These are phyloP conservation scores for Laticauda laticaudata DNA, from an alignment of 2,113 vertebrate species.

Conservation along the genomic window DNA sequence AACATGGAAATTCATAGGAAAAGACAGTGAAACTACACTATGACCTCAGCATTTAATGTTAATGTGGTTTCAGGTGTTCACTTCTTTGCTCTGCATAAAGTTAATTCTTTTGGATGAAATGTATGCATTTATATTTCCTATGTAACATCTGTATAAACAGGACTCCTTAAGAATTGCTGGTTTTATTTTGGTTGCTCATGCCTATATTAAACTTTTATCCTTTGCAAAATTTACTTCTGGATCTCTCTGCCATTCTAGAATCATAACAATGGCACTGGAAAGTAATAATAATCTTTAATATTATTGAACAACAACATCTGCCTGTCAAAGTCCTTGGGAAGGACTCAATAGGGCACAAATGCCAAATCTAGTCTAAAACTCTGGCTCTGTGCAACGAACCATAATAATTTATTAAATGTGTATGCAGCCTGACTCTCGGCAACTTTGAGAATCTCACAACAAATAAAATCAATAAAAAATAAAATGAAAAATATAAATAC, in stretches of 20 bases:
- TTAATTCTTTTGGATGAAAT: conserved; percentile 42
- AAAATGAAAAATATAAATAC: neutral
- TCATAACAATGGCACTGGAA: neutral
- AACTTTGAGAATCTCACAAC: neutral
- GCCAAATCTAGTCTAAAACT: neutral
- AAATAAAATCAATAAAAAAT: neutral
- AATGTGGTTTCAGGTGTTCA: conserved; percentile 46
- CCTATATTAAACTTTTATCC: neutral
- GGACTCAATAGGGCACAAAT: neutral
- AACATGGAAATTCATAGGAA: conserved; percentile 14
- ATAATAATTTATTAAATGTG: neutral
- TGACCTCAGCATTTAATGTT: conserved; percentile 48
- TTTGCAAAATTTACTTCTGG: neutral
- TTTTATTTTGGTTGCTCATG: neutral
- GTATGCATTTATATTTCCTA: neutral
- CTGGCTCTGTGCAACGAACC: neutral
- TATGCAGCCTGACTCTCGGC: neutral
- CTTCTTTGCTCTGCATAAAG: conserved; percentile 42
- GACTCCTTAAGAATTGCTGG: neutral
- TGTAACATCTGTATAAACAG: neutral
- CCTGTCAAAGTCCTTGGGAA: neutral
- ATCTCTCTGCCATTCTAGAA: neutral
- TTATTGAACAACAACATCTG: neutral
- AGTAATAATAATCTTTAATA: neutral
- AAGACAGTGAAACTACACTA: neutral